phyloP scores from a whole-genome alignment of 2,113 vertebrate species.

The Hemichromis elongatus region DNA sequence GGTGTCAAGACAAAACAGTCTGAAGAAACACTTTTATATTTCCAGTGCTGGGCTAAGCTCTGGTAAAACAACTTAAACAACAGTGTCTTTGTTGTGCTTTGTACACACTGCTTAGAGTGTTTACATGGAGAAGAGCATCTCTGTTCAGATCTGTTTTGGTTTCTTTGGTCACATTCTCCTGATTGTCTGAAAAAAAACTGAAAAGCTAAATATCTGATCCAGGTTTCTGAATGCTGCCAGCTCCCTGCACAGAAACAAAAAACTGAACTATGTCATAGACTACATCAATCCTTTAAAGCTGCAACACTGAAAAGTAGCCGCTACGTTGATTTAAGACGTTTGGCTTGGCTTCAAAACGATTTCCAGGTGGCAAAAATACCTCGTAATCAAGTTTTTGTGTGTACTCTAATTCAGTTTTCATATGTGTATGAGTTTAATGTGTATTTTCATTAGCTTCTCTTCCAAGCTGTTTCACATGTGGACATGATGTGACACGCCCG shows the following conservation, averaged over 20 bases:
- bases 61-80: background rate
- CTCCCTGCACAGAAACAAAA: background rate
- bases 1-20: background rate
- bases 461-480: background rate
- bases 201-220: background rate
- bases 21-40: background rate
- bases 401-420: background rate
- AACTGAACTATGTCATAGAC: background rate
- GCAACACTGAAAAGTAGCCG: background rate
- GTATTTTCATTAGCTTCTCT: background rate
- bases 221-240: background rate
- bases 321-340: background rate
- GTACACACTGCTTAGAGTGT: background rate
- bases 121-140: background rate
- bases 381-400: background rate
- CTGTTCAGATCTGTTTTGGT: background rate
- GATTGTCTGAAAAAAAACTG: background rate
- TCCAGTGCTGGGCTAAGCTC: background rate
- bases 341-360: background rate
- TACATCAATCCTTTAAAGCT: background rate
- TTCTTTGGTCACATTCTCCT: background rate
- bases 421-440: background rate
- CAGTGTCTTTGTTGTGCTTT: background rate
- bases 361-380: background rate
- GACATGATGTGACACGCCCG: background rate